Evolutionary conservation across 2,797 vertebrate species (phyloP), one percentile per base, ranked within the genome.

Genomic region (Sarcoramphus papa): DNA sequence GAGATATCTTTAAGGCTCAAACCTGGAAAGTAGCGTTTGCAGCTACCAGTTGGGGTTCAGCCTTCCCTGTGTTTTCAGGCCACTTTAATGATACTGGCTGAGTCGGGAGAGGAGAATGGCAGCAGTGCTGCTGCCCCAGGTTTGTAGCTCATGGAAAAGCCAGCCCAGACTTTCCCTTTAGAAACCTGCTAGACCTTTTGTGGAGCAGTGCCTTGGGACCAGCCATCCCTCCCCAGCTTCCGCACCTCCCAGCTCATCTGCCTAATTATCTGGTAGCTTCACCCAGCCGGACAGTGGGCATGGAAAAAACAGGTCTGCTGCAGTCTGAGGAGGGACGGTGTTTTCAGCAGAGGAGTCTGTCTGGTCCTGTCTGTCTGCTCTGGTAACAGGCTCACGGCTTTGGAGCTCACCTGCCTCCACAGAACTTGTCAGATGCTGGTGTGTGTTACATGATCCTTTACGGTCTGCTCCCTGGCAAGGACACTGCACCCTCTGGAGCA

Each of bases 381-480:
- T 4, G 57, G 40, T 41, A 35, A 5, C 33, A 14, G 45, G 81
- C 78, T 62, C 20, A 0, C 2, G 9, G 51, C 17, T 19, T 7
- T 2, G 72, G 43, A 16, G 68, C 79, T 65, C 67, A 2, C 20
- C 45, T 40, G 70, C 14, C 70, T 43, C 65, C 30, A 0, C n/a
- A 24, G 24, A 35, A 5, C 31, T 2, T 0, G 45, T 28, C 69
- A 21, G 74, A 3, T 16, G 60, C 60, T 47, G 88, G 33, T 10
- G 40, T 16, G n/a, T 28, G 67, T 6, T 10, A 2, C 51, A 14
- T 0, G 21, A 23, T 6, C 41, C 31, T 31, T 14, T 2, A 2
- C 0, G 10, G 4, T 13, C 5, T 1, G 25, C 20, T 14, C 33
- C 85, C 60, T 10, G 78, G 70, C 54, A 33, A 35, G 83, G 78